Conservation (phyloP, 23 tunicate genomes). For the Trididemnum nubilum region DNA sequence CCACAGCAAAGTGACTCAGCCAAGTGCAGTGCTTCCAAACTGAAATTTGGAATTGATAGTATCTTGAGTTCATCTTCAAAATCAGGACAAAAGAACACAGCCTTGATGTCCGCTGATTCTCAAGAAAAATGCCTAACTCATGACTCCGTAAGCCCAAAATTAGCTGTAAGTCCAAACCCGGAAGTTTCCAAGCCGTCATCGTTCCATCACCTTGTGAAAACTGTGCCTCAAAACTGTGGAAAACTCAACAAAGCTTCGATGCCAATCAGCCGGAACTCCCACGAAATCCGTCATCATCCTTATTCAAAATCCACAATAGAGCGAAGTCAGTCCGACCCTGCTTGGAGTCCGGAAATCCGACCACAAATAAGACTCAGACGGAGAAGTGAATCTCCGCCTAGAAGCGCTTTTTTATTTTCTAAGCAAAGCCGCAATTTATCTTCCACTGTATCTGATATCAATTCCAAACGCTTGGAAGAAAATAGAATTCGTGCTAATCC, state of each 20-base stretch:
- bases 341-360: not conserved
- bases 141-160: not conserved
- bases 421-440: not conserved
- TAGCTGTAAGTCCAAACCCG: not conserved
- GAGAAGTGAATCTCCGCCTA: slow-evolving; percentile 7
- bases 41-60: slow-evolving; percentile 32
- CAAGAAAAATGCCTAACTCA: not conserved
- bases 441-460: not conserved
- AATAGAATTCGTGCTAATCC: not conserved
- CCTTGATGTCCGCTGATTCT: too few relatives aligned
- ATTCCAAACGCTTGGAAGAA: not conserved
- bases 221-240: not conserved
- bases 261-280: not conserved
- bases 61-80: not conserved
- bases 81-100: not conserved
- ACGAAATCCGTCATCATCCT: not conserved
- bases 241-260: not conserved
- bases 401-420: not conserved
- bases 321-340: slow-evolving; percentile 19
- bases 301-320: not conserved
- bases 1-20: too few relatives aligned
- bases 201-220: not conserved
- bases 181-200: not conserved
- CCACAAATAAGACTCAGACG: not conserved
- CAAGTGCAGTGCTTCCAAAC: too few relatives aligned